Conservation (phyloP, 2,113 vertebrate species). For the Mobula birostris region DNA sequence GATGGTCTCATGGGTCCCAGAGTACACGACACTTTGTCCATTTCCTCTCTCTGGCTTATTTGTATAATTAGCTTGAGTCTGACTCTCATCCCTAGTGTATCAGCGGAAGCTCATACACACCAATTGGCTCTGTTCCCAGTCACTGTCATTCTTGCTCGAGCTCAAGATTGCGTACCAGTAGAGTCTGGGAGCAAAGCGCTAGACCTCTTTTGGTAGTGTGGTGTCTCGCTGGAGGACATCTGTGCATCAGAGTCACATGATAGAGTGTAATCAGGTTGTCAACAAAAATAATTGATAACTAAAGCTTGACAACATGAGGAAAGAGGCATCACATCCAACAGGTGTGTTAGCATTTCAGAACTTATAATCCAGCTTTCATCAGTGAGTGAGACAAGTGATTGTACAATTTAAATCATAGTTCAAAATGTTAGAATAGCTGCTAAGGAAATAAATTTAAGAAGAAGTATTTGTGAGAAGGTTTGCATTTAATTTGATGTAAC, state of each 20-base stretch:
- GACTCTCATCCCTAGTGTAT: not conserved
- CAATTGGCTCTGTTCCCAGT: conserved; percentile 9
- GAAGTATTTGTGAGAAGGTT: not conserved
- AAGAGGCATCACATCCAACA: not conserved
- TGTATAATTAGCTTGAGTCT: not conserved
- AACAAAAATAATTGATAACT: conserved; percentile 3
- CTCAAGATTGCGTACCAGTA: not conserved
- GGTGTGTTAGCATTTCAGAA: not conserved
- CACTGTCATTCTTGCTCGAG: not conserved
- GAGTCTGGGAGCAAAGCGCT: too few relatives aligned
- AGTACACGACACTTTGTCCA: not conserved
- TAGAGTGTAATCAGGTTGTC: conserved; percentile 17
- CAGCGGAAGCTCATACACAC: not conserved
- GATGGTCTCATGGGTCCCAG: not conserved
- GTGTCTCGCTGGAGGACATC: not conserved
- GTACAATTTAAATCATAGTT: not conserved
- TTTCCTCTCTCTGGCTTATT: not conserved
- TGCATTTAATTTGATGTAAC: too few relatives aligned
- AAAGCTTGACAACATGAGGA: not conserved
- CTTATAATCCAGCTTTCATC: not conserved
- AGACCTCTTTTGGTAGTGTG: not conserved
- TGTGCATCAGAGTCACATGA: not conserved
- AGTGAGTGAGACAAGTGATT: not conserved
- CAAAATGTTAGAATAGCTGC: not conserved
- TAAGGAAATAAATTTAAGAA: not conserved